phyloP scores from a whole-genome alignment of 1,140 invertebrate species.

The Tetramorium alpestre region DNA sequence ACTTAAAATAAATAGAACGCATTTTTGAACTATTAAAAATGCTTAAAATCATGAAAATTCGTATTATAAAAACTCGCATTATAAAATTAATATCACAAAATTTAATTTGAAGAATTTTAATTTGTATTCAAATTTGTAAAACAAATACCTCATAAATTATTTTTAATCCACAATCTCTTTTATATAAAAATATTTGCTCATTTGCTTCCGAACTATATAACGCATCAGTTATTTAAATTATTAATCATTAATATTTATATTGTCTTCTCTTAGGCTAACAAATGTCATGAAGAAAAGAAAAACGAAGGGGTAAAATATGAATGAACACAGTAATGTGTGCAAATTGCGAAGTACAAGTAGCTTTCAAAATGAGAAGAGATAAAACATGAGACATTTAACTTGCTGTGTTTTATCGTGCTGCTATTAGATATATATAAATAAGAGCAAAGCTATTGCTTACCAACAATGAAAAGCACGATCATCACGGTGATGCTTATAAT shows the following conservation, averaged over 20 bases:
- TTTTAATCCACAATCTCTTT: not conserved
- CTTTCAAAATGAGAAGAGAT: not conserved
- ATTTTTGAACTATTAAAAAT: not conserved
- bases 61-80: not conserved
- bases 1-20: not conserved
- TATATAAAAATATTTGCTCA: not conserved
- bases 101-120: not conserved
- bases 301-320: not conserved
- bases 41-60: not conserved
- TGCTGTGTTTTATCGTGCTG: slow-evolving; percentile 21
- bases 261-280: not conserved
- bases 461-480: slow-evolving; percentile 80
- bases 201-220: not conserved
- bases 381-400: not conserved
- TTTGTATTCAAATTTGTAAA: not conserved
- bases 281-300: not conserved
- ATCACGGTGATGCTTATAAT: slow-evolving; percentile 78
- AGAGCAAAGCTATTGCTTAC: slow-evolving; percentile 63
- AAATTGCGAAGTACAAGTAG: not conserved
- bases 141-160: not conserved
- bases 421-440: not conserved
- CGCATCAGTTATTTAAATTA: not conserved
- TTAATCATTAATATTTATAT: not conserved
- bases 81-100: slow-evolving; percentile 1
- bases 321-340: not conserved